These are phyloP conservation scores for Catagonus wagneri DNA, from an alignment of 2,113 vertebrate genomes.

Conservation along the genomic window DNA sequence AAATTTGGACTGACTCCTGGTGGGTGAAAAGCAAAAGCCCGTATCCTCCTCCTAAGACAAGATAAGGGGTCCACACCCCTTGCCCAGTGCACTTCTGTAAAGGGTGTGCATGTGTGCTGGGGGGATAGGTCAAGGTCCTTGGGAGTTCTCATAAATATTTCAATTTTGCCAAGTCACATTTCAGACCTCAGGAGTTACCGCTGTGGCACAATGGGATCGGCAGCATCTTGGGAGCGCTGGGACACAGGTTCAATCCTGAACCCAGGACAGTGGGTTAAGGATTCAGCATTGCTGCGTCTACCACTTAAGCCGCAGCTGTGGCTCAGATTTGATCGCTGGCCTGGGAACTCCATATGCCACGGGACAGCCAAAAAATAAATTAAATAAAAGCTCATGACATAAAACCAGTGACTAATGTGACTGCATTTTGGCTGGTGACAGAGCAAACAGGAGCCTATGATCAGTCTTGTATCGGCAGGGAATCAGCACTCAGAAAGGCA, in stretches of 20 bases:
- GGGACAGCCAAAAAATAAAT: too few species aligned
- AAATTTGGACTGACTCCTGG: background rate
- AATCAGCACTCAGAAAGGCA: background rate
- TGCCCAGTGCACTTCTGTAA: background rate
- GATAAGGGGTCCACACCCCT: background rate
- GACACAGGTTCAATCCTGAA: too few species aligned
- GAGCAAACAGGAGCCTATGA: background rate
- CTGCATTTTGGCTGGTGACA: background rate
- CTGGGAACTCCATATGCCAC: too few species aligned
- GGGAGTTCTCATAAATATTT: background rate
- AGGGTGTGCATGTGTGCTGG: background rate
- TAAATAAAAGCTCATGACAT: background rate
- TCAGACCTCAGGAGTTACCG: background rate
- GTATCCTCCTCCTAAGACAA: background rate
- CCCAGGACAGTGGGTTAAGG: too few species aligned
- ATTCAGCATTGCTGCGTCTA: too few species aligned
- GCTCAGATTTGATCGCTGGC: too few species aligned
- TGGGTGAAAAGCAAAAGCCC: too few species aligned
- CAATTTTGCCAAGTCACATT: background rate
- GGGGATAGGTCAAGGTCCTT: background rate
- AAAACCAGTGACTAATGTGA: background rate
- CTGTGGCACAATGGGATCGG: too few species aligned
- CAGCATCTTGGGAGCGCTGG: too few species aligned
- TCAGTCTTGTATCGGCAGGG: background rate
- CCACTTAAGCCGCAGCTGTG: too few species aligned